Percentiles rank a stretch among this genome's conserved stretches.
Evolutionary conservation across 2,113 vertebrate species (phyloP).

Genomic region (Melanocharis versteri): DNA sequence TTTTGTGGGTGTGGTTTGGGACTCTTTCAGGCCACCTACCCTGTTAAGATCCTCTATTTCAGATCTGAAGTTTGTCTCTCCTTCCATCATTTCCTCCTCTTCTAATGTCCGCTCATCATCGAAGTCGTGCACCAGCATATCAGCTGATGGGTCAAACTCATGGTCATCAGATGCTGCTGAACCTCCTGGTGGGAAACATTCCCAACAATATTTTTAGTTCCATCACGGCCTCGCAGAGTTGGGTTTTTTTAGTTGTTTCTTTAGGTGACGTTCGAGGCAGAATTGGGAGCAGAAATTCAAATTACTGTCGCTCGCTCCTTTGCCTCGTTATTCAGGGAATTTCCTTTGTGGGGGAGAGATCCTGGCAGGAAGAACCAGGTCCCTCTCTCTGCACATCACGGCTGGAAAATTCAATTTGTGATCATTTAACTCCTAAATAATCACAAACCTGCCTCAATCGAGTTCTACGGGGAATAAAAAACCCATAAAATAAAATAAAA

Average conservation of each 20-base stretch:
- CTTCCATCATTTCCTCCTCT: conserved; percentile 95
- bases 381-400: accelerated
- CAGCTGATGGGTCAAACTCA: conserved; percentile 95
- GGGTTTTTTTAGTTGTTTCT: accelerated
- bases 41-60: conserved; percentile 96
- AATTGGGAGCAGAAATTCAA: not conserved
- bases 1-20: not conserved
- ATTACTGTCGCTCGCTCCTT: not conserved
- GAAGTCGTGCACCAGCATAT: conserved; percentile 98
- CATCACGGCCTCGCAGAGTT: not conserved
- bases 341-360: not conserved
- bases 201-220: conserved; percentile 45
- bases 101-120: conserved; percentile 97
- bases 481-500: not conserved
- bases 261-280: not conserved
- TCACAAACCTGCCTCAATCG: not conserved
- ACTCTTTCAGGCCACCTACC: conserved; percentile 72
- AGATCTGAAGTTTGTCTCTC: conserved; percentile 87
- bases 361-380: not conserved
- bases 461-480: not conserved
- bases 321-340: not conserved
- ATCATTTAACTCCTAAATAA: not conserved
- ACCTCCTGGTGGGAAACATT: conserved; percentile 78
- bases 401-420: not conserved
- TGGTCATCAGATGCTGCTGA: conserved; percentile 90